Conservation (phyloP, 2,888 invertebrate genomes). For the Allygus modestus region DNA sequence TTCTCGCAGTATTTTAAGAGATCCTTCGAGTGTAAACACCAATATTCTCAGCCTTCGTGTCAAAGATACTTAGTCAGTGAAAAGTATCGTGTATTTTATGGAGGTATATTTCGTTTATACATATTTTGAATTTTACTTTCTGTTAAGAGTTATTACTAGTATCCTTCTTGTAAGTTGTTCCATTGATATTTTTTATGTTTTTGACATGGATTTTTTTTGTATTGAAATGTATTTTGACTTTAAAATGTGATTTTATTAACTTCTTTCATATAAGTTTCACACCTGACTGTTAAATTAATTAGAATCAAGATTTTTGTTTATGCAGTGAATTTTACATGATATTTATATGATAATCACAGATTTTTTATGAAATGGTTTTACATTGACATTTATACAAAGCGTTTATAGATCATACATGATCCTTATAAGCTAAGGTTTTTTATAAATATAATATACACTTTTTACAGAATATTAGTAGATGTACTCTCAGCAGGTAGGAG, state of each 20-base stretch:
- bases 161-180: not conserved
- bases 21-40: not conserved
- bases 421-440: too few species aligned
- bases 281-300: not conserved
- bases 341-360: too few species aligned
- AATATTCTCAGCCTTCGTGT: not conserved
- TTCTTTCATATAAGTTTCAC: not conserved
- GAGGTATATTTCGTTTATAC: slow-evolving; percentile 21
- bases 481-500: too few species aligned
- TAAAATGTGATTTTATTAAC: slow-evolving; percentile 7
- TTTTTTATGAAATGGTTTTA: too few species aligned
- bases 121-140: slow-evolving; percentile 41
- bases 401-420: too few species aligned
- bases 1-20: not conserved
- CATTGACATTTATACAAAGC: too few species aligned
- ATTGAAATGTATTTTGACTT: not conserved
- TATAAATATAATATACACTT: too few species aligned
- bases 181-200: slow-evolving; percentile 39
- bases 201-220: slow-evolving; percentile 22
- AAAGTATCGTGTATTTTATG: slow-evolving; percentile 28
- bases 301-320: not conserved
- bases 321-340: too few species aligned
- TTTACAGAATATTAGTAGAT: too few species aligned
- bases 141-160: slow-evolving; percentile 17
- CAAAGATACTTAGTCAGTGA: slow-evolving; percentile 5